Conservation (phyloP, 2,888 invertebrate genomes). For the Temnothorax ravouxi region DNA sequence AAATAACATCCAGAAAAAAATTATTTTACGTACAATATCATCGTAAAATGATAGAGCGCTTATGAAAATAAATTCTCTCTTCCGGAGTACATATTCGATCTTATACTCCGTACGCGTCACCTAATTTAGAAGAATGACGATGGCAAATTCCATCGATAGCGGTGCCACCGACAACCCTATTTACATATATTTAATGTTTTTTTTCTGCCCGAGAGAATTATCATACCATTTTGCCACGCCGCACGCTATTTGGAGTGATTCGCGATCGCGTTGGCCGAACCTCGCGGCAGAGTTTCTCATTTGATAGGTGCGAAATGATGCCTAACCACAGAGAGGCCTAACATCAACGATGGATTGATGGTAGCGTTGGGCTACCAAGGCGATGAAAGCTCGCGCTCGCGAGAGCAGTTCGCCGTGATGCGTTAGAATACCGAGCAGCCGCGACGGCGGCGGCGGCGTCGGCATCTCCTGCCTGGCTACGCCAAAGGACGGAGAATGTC, state of each 20-base stretch:
- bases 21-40: not conserved
- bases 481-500: slow-evolving; percentile 66
- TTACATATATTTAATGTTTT: slow-evolving; percentile 38
- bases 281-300: slow-evolving; percentile 12
- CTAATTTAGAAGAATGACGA: slow-evolving; percentile 51
- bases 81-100: not conserved
- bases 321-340: slow-evolving; percentile 43
- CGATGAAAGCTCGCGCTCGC: slow-evolving; percentile 43
- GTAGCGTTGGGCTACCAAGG: slow-evolving; percentile 20
- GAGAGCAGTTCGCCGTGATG: slow-evolving; percentile 34
- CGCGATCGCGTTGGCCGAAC: slow-evolving; percentile 24
- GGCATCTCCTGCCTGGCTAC: slow-evolving; percentile 54
- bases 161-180: slow-evolving; percentile 26
- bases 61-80: not conserved
- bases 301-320: slow-evolving; percentile 48
- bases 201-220: slow-evolving; percentile 33
- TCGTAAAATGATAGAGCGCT: not conserved
- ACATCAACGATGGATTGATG: slow-evolving; percentile 45
- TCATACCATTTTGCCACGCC: slow-evolving; percentile 17
- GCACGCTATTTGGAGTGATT: slow-evolving; percentile 12
- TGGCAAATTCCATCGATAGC: slow-evolving; percentile 58
- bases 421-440: slow-evolving; percentile 53
- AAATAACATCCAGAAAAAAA: slow-evolving; percentile 16
- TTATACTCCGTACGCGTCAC: not conserved
- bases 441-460: slow-evolving; percentile 29